Percentiles rank a stretch among this genome's conserved stretches.
Conservation (phyloP, 2,888 invertebrate species). For the Chloroclysta siterata region DNA sequence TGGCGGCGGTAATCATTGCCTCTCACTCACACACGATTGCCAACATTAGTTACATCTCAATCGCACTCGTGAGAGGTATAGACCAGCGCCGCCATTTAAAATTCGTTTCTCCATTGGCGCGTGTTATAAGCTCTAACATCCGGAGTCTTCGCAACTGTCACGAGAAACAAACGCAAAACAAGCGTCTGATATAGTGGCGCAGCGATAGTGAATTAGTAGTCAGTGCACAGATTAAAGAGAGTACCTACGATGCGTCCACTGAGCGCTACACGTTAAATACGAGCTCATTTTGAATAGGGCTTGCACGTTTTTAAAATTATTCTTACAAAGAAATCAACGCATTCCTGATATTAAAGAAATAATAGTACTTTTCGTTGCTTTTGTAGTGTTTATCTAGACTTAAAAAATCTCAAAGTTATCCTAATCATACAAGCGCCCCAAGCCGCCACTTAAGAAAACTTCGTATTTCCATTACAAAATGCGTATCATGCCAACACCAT, state of each 20-base stretch:
- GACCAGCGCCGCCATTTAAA: too few relatives aligned
- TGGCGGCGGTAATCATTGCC: too few relatives aligned
- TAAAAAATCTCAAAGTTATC: too few relatives aligned
- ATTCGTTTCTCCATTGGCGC: too few relatives aligned
- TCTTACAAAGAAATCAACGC: neutral
- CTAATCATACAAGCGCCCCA: too few relatives aligned
- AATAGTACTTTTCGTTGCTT: too few relatives aligned
- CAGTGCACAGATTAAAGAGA: slow-evolving; percentile 59
- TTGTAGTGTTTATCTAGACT: too few relatives aligned
- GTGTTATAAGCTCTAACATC: slow-evolving; percentile 2
- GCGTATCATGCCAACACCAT: too few relatives aligned
- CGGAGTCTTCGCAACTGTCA: slow-evolving; percentile 19
- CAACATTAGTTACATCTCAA: too few relatives aligned
- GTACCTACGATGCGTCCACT: slow-evolving; percentile 54
- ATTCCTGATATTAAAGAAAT: neutral
- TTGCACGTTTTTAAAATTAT: slow-evolving; percentile 35
- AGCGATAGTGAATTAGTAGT: slow-evolving; percentile 53
- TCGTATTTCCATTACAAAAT: too few relatives aligned
- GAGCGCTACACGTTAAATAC: slow-evolving; percentile 56
- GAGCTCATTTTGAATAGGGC: slow-evolving; percentile 50
- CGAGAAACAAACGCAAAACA: slow-evolving; percentile 36
- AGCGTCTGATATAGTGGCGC: slow-evolving; percentile 44
- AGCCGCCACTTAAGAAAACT: too few relatives aligned
- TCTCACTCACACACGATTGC: too few relatives aligned
- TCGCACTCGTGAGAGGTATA: neutral